Conservation (phyloP, 2,113 vertebrate genomes). For the Uropsilus gracilis region DNA sequence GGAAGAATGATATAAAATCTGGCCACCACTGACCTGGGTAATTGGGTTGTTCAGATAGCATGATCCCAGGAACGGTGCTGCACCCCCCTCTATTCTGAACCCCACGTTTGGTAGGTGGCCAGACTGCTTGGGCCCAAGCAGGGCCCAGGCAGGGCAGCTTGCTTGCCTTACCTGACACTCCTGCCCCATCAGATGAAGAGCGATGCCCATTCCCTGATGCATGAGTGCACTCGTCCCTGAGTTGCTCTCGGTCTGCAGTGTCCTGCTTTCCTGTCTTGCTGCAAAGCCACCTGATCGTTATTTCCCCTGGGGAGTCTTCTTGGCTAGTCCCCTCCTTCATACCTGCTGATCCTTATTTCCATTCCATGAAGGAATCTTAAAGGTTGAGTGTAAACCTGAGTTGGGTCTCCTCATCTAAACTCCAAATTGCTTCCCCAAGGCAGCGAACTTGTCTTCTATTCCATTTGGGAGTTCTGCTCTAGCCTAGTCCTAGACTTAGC, state of each 20-base stretch:
- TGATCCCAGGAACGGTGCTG: no score
- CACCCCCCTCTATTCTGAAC: background rate
- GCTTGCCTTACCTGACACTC: background rate
- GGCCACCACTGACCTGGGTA: background rate
- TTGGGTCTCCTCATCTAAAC: background rate
- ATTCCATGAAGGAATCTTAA: background rate
- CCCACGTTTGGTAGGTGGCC: background rate
- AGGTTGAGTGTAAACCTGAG: background rate
- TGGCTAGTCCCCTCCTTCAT: background rate
- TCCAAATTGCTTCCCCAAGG: background rate
- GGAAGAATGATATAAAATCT: background rate
- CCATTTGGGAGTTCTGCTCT: background rate
- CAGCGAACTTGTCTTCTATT: background rate
- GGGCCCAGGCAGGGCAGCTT: background rate
- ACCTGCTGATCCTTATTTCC: background rate
- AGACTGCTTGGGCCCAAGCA: background rate
- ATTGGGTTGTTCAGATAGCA: background rate
- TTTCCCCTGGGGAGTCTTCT: background rate
- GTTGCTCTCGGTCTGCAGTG: background rate
- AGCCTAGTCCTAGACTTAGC: background rate
- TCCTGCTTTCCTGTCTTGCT: background rate
- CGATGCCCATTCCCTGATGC: no score
- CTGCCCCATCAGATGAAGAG: fast-evolving
- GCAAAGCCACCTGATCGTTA: background rate
- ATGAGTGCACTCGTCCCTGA: background rate